A percentile compares a stretch with the other conserved stretches of the same genome.
Evolutionary conservation across 2,113 vertebrate genomes (phyloP).

Genomic region (Ovis canadensis): DNA sequence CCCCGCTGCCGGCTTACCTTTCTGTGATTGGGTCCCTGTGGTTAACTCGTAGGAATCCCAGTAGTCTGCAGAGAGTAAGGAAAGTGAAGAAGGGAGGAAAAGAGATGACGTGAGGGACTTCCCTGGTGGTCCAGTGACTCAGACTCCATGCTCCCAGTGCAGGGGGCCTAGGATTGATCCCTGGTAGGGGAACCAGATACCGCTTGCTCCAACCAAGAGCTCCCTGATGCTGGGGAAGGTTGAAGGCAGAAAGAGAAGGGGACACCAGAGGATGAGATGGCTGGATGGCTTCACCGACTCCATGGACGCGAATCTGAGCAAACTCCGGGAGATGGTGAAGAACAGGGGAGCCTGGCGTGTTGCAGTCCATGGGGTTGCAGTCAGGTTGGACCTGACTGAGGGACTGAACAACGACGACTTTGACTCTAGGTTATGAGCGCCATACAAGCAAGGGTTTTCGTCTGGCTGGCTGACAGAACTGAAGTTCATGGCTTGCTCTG

Average conservation of each 20-base stretch:
- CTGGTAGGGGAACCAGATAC: background rate
- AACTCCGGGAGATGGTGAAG: background rate
- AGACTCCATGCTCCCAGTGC: background rate
- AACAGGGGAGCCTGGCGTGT: background rate
- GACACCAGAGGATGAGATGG: background rate
- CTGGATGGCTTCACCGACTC: background rate
- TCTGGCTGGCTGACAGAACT: fast-evolving
- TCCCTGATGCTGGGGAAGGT: background rate
- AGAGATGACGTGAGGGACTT: background rate
- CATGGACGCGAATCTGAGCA: background rate
- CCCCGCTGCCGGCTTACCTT: background rate
- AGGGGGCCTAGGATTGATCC: background rate
- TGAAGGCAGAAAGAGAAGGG: background rate
- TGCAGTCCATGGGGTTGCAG: background rate
- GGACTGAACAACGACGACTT: background rate
- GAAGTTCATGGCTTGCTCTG: fast-evolving
- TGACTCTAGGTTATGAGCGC: background rate
- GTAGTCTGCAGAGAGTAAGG: background rate
- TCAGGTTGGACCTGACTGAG: background rate
- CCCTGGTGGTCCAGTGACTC: background rate
- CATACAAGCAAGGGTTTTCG: background rate
- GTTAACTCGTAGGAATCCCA: background rate
- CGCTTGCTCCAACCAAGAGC: background rate
- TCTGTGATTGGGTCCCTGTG: background rate
- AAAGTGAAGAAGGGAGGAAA: background rate